Evolutionary conservation across 53 echinoderm and acorn worm genomes (phyloP), one percentile per base, ranked within the genome.

Genomic region (Astropecten irregularis): DNA sequence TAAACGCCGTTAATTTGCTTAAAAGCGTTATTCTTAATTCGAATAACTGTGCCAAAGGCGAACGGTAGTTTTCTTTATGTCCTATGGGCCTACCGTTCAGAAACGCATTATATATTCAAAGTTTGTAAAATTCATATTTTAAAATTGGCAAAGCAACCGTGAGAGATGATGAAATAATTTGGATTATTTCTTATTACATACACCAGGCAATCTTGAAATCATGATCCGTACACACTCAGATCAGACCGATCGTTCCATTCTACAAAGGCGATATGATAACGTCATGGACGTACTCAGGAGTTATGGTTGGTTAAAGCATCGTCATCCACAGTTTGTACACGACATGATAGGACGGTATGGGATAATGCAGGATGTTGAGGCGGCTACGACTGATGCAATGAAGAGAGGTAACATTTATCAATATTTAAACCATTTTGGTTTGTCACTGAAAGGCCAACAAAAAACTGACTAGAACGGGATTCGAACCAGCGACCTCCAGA

Each of bases 371-470:
- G 47, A 87, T 69, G 55, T 82, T 19, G 50, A 87, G 32, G 66
- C 69, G 40, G 87, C 90, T 8, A 49, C 66, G 52, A 57, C 54
- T 20, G 30, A 69, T 26, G 66, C 87, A 23, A 15, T 44, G 2
- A 65, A 54, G 40, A 62, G 87, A 84, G 92, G 92, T 88, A 54
- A 61, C n/a, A n/a, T n/a, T n/a, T n/a, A n/a, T n/a, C 68, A 68
- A 13, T 34, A 11, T 59, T 39, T 18, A 10, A 2, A 37, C 37
- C 22, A n/a, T n/a, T n/a, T n/a, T n/a, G n/a, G n/a, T n/a, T n/a
- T n/a, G n/a, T n/a, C 22, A 4, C n/a, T 37, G 35, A 2, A 68
- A 21, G 35, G 37, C 19, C 6, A 18, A 37, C 35, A 5, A 19
- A 68, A n/a, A n/a, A n/a, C n/a, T n/a, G n/a, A n/a, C n/a, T n/a